Percentiles rank a stretch among this genome's conserved stretches.
Evolutionary conservation across 2,113 vertebrate species (phyloP).

Genomic region (Halcyon senegalensis): DNA sequence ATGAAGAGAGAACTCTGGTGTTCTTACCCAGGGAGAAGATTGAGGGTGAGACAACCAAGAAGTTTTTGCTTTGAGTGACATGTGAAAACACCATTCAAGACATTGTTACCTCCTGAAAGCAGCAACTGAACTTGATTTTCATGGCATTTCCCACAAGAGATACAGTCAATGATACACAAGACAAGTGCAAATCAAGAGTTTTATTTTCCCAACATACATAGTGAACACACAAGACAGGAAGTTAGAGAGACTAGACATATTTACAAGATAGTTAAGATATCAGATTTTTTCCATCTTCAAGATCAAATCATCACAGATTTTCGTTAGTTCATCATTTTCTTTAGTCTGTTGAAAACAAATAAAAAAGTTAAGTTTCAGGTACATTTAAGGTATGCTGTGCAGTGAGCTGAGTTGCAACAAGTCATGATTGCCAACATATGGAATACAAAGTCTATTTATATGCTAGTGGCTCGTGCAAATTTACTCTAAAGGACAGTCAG

Average conservation of each 20-base stretch:
- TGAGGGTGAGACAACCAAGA: fast-evolving
- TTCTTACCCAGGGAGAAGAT: neutral
- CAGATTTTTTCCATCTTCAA: conserved; percentile 66
- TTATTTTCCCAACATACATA: conserved; percentile 40
- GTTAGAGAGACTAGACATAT: conserved; percentile 7
- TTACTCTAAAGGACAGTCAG: neutral
- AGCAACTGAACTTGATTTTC: neutral
- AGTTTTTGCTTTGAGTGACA: neutral
- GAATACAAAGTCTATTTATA: neutral
- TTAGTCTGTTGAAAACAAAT: conserved; percentile 74
- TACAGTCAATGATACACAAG: neutral
- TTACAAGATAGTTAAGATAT: conserved; percentile 18
- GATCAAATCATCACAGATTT: conserved; percentile 85
- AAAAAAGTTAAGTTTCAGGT: neutral
- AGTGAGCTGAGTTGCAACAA: fast-evolving
- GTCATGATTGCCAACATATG: neutral
- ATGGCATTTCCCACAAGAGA: neutral
- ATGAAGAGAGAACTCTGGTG: fast-evolving
- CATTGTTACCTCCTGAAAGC: neutral
- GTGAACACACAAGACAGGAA: conserved; percentile 11
- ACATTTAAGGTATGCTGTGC: neutral
- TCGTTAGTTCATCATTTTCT: conserved; percentile 83
- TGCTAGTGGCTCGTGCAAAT: neutral
- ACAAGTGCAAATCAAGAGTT: neutral
- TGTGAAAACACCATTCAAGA: neutral